Conservation (phyloP, 2,797 vertebrate species). For the Macroramphosus scolopax region DNA sequence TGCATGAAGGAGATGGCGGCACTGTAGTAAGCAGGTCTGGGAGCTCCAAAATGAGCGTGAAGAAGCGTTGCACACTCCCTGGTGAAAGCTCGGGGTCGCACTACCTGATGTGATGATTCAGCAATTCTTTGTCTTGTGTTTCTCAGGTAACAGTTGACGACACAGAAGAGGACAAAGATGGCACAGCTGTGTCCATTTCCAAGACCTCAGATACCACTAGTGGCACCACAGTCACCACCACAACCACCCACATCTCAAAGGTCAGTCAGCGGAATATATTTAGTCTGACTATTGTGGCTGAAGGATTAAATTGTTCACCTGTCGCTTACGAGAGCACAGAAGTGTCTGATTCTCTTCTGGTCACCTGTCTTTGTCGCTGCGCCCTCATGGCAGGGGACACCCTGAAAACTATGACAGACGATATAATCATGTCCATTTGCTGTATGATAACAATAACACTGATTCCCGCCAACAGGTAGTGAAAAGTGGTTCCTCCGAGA, state of each 20-base stretch:
- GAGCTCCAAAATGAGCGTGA: constrained; percentile 29
- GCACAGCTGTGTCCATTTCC: constrained; percentile 80
- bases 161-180: constrained; percentile 81
- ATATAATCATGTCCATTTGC: too few relatives aligned
- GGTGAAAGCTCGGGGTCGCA: constrained; percentile 7
- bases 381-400: too few relatives aligned
- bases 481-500: constrained; percentile 90
- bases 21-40: constrained; percentile 19
- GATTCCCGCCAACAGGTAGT: constrained; percentile 78
- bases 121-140: not conserved
- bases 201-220: constrained; percentile 85
- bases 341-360: too few relatives aligned
- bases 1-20: constrained; percentile 8
- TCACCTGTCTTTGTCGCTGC: too few relatives aligned
- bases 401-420: too few relatives aligned
- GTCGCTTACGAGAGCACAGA: too few relatives aligned
- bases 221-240: constrained; percentile 81
- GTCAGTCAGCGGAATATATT: constrained; percentile 71
- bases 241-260: constrained; percentile 94
- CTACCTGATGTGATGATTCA: not conserved
- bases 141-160: constrained; percentile 71
- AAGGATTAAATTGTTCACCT: too few relatives aligned
- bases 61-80: constrained; percentile 11
- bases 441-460: too few relatives aligned
- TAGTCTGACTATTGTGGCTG: too few relatives aligned